Evolutionary conservation across 2,113 vertebrate genomes (phyloP).

Genomic region (Campylorhamphus procurvoides): DNA sequence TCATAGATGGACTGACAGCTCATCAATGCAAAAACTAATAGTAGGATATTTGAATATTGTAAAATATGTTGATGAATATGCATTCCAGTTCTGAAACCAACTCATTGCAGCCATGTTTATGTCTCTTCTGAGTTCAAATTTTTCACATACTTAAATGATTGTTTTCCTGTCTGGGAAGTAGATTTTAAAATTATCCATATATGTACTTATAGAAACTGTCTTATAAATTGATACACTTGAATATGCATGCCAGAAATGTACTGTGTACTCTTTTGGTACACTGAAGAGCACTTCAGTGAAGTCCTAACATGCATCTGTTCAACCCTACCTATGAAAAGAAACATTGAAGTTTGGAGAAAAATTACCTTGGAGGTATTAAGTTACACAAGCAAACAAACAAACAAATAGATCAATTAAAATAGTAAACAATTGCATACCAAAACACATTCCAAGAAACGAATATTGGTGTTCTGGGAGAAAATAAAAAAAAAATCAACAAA

Average conservation of each 20-base stretch:
- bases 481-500: background rate
- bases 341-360: background rate
- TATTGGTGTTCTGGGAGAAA: background rate
- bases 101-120: background rate
- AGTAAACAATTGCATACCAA: background rate
- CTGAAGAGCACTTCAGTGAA: background rate
- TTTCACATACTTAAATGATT: background rate
- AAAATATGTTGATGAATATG: slow-evolving; percentile 33
- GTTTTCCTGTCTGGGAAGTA: slow-evolving; percentile 10
- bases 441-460: background rate
- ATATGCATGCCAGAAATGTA: slow-evolving; percentile 18
- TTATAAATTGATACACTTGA: background rate
- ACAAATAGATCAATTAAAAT: background rate
- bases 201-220: slow-evolving; percentile 18
- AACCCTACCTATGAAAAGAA: background rate
- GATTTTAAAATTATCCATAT: slow-evolving; percentile 24
- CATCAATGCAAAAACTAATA: background rate
- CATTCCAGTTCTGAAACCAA: background rate
- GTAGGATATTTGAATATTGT: background rate
- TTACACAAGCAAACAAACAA: background rate
- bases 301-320: background rate
- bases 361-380: background rate
- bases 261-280: background rate
- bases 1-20: background rate
- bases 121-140: background rate